Base-by-base conservation (phyloP, 2,888 invertebrate species). In the Dioctria linearis region DNA sequence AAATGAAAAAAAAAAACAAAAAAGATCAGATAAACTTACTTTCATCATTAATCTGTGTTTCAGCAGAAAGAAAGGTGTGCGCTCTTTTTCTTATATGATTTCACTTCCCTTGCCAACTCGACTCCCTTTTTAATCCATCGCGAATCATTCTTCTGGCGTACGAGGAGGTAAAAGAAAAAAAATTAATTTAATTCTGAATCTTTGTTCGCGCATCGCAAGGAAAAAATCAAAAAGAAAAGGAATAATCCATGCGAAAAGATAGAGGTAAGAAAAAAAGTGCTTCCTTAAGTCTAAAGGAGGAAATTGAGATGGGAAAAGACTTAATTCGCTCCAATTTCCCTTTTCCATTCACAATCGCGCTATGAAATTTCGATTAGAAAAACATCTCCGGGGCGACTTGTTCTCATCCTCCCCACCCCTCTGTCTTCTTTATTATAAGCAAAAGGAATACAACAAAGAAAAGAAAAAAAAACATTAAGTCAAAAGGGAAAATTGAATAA, bases 241-340 rank as follows among this genome's bases (percentile, higher is more conserved):
- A 25, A 25, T 25, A 25, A 25, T 25, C 66, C 42, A 5, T 11
- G 5, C 6, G 65, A 5, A 8, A 42, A 46, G 25, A 25, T 25
- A 13, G 13, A 43, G 43, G 43, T 67, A 25, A 71, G 46, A 54
- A 71, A 75, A n/a, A 73, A 40, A 73, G 54, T 42, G 39, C 61
- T 61, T 59, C 57, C 13, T n/a, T 43, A 46, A 25, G 59, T 25
- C 57, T 54, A 13, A 43, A 75, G 59, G 51, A 71, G 75, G 75
- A 75, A 75, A 75, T 75, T 75, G 75, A 43, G 75, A 75, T 59
- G 75, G 75, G 75, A 75, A 61, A 42, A 75, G 61, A 61, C 75
- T 75, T 75, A 75, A 75, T 75, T 75, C 61, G 42, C 46, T 75
- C 43, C 59, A 75, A 75, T 75, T 75, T 75, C 75, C 61, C 43